phyloP scores from a whole-genome alignment of 2,888 invertebrate species.

The Callinectes sapidus region DNA sequence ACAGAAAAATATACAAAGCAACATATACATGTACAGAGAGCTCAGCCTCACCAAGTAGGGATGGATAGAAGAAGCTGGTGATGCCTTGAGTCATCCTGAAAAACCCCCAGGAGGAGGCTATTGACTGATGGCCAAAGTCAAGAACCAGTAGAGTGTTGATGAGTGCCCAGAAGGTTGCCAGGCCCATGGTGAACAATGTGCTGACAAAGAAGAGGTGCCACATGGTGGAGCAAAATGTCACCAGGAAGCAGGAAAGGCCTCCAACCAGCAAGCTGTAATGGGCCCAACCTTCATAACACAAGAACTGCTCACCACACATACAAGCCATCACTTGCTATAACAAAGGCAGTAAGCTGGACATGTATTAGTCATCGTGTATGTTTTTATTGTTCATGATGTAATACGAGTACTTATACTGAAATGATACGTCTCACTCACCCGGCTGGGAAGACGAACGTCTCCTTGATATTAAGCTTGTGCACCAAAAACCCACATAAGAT shows the following conservation, averaged over 20 bases:
- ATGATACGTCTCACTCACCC: conserved; percentile 46
- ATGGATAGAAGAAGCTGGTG: conserved; percentile 60
- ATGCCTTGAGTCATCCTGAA: conserved; percentile 62
- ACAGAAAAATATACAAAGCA: neutral
- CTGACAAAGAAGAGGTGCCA: conserved; percentile 41
- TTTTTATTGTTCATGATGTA: neutral
- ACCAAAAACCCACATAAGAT: conserved; percentile 49
- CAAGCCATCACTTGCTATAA: neutral
- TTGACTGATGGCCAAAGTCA: conserved; percentile 56
- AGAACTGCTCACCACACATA: neutral
- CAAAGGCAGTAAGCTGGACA: neutral
- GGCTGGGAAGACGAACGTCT: conserved; percentile 34
- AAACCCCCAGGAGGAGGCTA: conserved; percentile 62
- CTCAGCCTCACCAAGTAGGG: conserved; percentile 53
- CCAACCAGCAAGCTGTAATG: conserved; percentile 54
- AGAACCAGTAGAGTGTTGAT: conserved; percentile 51
- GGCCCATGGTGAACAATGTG: conserved; percentile 44
- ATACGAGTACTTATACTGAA: neutral
- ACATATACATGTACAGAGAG: neutral
- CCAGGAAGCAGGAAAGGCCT: conserved; percentile 43
- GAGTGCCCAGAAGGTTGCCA: conserved; percentile 51
- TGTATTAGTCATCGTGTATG: neutral
- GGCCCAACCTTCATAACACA: neutral
- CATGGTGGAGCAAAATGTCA: conserved; percentile 46
- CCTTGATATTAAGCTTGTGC: conserved; percentile 49